Percentiles rank a stretch among this genome's conserved stretches.
These are phyloP conservation scores for Phrynosoma blainvillii DNA, from an alignment of 2,113 vertebrate genomes.

Conservation along the genomic window DNA sequence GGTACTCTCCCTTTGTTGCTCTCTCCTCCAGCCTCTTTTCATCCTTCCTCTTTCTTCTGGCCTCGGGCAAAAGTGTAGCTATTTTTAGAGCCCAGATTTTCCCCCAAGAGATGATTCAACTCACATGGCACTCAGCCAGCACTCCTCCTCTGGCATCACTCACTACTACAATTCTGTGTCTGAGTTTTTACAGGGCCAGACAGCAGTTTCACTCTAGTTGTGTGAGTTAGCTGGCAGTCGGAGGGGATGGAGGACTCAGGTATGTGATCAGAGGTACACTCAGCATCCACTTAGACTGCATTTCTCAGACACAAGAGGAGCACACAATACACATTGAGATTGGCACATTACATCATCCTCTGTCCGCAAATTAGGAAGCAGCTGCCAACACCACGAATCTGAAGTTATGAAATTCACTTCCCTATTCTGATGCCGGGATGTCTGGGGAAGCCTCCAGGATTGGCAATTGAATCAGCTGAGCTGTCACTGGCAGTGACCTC, in stretches of 20 bases:
- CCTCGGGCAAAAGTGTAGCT: background rate
- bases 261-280: no score
- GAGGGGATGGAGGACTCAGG: background rate
- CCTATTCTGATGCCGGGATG: background rate
- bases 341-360: background rate
- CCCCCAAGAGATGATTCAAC: background rate
- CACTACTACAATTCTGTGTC: no score
- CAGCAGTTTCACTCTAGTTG: no score
- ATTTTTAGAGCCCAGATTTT: constrained; percentile 8
- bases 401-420: background rate
- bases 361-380: background rate
- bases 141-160: background rate
- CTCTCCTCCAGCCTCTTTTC: background rate
- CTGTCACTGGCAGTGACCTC: background rate
- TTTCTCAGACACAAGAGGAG: background rate
- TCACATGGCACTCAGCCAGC: no score
- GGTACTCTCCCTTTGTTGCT: background rate
- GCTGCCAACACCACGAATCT: background rate
- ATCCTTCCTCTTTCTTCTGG: background rate
- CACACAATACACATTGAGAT: background rate
- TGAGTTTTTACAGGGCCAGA: no score
- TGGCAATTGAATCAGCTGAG: background rate
- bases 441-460: background rate
- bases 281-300: no score
- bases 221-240: background rate